These are phyloP conservation scores for Enteromius viviparus DNA, from an alignment of 2,797 vertebrate genomes.

Conservation along the genomic window DNA sequence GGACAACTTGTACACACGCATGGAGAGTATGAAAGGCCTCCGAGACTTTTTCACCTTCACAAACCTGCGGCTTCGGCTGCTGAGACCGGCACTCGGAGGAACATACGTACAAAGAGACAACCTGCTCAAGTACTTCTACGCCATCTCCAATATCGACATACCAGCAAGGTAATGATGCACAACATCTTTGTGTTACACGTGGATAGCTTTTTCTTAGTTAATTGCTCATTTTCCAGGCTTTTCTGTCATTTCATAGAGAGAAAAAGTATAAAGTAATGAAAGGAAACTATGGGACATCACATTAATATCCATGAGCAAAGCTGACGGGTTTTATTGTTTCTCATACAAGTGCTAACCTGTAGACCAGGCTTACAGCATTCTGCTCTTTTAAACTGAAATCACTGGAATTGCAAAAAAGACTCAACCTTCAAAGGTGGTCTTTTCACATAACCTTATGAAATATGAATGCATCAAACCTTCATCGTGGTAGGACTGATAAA, in stretches of 20 bases:
- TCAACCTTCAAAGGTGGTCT: not conserved
- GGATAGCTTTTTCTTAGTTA: not conserved
- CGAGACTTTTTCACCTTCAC: conserved; percentile 97
- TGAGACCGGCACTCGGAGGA: conserved; percentile 91
- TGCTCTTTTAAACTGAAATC: not conserved
- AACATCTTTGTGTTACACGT: not conserved
- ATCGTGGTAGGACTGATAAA: conserved; percentile 7
- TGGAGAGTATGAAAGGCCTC: conserved; percentile 94
- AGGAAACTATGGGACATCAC: not conserved
- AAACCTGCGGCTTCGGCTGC: conserved; percentile 90
- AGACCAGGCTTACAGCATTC: not conserved
- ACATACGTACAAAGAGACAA: conserved; percentile 93
- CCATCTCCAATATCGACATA: conserved; percentile 94
- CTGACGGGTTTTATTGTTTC: not conserved
- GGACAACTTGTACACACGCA: conserved; percentile 92
- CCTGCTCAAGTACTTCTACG: conserved; percentile 95
- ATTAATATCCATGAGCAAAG: not conserved
- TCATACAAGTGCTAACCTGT: not conserved
- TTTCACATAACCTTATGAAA: conserved; percentile 15
- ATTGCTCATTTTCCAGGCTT: not conserved
- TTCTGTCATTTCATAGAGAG: not conserved
- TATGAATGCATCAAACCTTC: conserved; percentile 13
- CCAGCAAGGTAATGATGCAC: conserved; percentile 87
- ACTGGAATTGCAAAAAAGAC: not conserved
- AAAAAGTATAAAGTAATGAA: not conserved